A percentile compares a stretch with the other conserved stretches of the same genome.
Evolutionary conservation across 2,797 vertebrate genomes (phyloP).

Genomic region (Heteromormyrus szaboi): DNA sequence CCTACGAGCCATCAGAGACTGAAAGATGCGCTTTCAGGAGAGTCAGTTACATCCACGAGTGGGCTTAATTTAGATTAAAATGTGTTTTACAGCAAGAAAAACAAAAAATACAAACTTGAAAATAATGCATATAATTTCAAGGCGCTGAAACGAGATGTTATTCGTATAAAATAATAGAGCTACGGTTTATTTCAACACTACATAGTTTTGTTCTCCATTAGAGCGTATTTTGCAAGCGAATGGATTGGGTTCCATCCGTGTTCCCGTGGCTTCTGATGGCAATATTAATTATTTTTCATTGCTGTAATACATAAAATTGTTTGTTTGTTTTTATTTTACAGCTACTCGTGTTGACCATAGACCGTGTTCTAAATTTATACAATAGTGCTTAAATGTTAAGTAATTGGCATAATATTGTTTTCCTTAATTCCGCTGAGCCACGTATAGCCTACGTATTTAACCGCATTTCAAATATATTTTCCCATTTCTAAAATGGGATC

Average conservation of each 20-base stretch:
- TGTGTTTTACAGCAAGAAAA: background rate
- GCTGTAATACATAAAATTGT: background rate
- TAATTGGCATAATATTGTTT: background rate
- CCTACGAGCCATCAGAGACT: background rate
- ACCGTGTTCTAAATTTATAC: background rate
- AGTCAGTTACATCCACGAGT: background rate
- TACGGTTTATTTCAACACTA: background rate
- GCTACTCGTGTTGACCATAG: background rate
- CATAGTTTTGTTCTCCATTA: background rate
- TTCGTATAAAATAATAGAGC: background rate
- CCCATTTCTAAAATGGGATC: background rate
- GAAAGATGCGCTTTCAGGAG: background rate
- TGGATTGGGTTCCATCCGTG: background rate
- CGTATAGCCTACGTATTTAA: background rate
- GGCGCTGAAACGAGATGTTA: background rate
- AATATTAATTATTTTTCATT: background rate
- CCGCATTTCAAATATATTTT: background rate
- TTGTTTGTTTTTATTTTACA: too few species aligned
- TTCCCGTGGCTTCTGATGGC: background rate
- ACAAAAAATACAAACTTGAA: background rate
- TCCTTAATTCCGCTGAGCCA: background rate
- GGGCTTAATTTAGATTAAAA: background rate
- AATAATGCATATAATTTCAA: background rate
- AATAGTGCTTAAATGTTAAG: background rate
- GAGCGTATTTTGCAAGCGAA: background rate